Evolutionary conservation across 2,797 vertebrate species (phyloP).

Genomic region (Sebastiscus tertius): DNA sequence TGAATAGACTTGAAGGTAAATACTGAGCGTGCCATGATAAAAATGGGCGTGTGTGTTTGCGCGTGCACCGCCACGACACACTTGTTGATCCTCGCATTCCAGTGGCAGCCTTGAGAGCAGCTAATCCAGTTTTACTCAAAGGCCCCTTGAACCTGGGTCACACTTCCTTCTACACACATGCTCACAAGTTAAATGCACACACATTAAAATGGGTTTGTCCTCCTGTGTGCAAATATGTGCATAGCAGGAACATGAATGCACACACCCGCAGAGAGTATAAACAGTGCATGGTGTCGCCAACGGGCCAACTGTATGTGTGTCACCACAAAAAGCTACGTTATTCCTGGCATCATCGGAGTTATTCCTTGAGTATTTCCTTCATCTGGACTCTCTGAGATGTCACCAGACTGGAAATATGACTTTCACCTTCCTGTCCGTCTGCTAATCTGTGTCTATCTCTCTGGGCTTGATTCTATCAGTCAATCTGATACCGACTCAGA

Average conservation of each 20-base stretch:
- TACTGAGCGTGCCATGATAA: slow-evolving; percentile 14
- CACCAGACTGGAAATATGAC: slow-evolving; percentile 29
- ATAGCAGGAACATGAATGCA: not conserved
- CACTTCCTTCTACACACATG: slow-evolving; percentile 1
- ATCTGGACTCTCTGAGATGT: slow-evolving; percentile 10
- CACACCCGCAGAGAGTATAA: not conserved
- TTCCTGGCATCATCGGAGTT: slow-evolving; percentile 21
- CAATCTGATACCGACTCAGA: too few species aligned
- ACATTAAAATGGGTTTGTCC: not conserved
- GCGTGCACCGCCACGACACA: slow-evolving; percentile 18
- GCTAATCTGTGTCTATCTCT: slow-evolving; percentile 4
- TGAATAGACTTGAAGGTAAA: slow-evolving; percentile 61
- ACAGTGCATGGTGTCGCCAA: not conserved
- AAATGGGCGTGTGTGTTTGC: slow-evolving; percentile 3
- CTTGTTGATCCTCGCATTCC: slow-evolving; percentile 71
- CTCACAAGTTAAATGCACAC: slow-evolving; percentile 27
- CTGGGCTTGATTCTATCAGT: slow-evolving; percentile 8
- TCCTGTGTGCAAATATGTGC: slow-evolving; percentile 10
- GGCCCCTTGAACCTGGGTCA: slow-evolving; percentile 54
- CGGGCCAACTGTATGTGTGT: not conserved
- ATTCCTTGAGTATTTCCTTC: slow-evolving; percentile 15
- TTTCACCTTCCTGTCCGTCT: slow-evolving; percentile 18
- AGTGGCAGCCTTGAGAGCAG: slow-evolving; percentile 58
- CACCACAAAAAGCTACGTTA: slow-evolving; percentile 12
- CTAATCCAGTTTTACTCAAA: slow-evolving; percentile 66